Evolutionary conservation across 2,113 vertebrate genomes (phyloP).

Genomic region (Ochotona princeps): DNA sequence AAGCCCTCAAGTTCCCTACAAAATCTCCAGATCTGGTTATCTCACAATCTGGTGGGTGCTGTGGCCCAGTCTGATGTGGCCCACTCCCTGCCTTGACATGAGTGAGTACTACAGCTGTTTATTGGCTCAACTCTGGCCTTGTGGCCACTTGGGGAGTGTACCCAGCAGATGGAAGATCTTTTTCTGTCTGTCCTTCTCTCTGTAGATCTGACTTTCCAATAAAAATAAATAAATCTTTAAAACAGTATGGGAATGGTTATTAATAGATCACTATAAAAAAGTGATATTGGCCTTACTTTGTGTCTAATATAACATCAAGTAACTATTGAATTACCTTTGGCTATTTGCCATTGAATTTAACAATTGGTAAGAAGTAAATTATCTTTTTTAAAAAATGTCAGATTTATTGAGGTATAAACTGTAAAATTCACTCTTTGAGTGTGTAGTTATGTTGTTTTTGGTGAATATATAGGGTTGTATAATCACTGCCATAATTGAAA

Average conservation of each 20-base stretch:
- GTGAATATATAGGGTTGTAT: neutral
- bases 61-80: too few species aligned
- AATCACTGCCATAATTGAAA: neutral
- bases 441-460: neutral
- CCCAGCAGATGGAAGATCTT: too few species aligned
- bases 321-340: slow-evolving; percentile 13
- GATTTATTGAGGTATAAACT: slow-evolving; percentile 18
- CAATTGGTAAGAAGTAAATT: neutral
- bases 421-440: neutral
- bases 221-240: too few species aligned
- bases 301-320: slow-evolving; percentile 25
- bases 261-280: neutral
- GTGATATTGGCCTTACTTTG: neutral
- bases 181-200: too few species aligned
- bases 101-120: too few species aligned
- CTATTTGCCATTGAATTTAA: neutral
- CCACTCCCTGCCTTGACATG: too few species aligned
- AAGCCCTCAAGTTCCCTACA: too few species aligned
- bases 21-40: too few species aligned
- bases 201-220: too few species aligned
- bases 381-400: neutral
- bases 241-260: neutral
- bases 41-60: too few species aligned
- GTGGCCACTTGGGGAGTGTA: too few species aligned
- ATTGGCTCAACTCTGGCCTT: too few species aligned